Percentiles rank a stretch among this genome's conserved stretches.
Evolutionary conservation across 2,888 invertebrate species (phyloP).

Genomic region (Drosophila differens): DNA sequence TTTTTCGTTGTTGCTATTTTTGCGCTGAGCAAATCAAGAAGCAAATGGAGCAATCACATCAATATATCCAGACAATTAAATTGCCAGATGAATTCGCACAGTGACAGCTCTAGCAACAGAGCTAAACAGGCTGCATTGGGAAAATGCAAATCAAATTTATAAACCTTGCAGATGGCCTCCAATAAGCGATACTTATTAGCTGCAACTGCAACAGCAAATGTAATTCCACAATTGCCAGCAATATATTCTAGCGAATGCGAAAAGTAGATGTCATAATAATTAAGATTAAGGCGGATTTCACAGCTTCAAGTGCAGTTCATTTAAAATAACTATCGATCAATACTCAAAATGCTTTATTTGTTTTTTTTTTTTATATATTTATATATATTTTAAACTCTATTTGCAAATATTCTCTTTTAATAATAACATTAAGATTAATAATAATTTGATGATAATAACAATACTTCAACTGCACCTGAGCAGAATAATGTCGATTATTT

Average conservation of each 20-base stretch:
- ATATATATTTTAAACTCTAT: background rate
- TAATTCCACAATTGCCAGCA: background rate
- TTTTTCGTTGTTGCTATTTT: slow-evolving; percentile 1
- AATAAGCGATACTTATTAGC: slow-evolving; percentile 7
- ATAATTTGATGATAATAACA: background rate
- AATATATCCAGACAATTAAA: slow-evolving; percentile 39
- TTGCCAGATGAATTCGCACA: slow-evolving; percentile 30
- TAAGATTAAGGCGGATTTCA: background rate
- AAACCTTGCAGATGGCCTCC: slow-evolving; percentile 19
- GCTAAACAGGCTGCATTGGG: slow-evolving; percentile 44
- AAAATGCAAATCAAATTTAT: slow-evolving; percentile 51
- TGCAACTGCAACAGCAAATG: background rate
- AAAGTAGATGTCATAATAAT: background rate
- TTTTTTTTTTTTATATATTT: no score
- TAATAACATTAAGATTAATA: background rate
- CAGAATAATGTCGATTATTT: background rate
- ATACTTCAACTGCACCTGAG: background rate
- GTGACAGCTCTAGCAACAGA: slow-evolving; percentile 11
- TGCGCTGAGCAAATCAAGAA: slow-evolving; percentile 11
- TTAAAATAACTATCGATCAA: background rate
- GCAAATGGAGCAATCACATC: slow-evolving; percentile 47
- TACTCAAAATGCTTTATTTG: background rate
- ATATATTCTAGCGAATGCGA: background rate
- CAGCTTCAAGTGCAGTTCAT: background rate
- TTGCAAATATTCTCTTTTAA: background rate